Percentiles rank a stretch among this genome's conserved stretches.
Conservation (phyloP, 2,888 invertebrate genomes). For the Polymixis flavicincta region DNA sequence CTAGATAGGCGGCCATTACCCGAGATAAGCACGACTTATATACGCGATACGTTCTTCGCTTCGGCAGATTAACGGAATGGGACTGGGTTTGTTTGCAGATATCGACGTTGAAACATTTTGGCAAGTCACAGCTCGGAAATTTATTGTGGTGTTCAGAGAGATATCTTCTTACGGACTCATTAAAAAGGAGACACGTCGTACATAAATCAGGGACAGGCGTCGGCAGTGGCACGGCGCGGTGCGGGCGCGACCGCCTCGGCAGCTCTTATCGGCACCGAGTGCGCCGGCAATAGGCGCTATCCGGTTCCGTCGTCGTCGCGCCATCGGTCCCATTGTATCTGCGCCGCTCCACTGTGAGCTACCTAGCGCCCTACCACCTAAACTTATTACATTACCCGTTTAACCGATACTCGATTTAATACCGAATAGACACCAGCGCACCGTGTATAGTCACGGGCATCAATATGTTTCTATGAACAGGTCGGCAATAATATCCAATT, state of each 20-base stretch:
- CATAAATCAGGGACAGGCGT: conserved; percentile 88
- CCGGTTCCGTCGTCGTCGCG: conserved; percentile 88
- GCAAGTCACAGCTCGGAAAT: conserved; percentile 86
- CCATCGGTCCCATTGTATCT: conserved; percentile 82
- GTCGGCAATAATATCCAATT: too few species aligned
- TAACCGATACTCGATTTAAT: conserved; percentile 77
- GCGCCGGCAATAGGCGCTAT: conserved; percentile 90
- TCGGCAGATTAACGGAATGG: conserved; percentile 88
- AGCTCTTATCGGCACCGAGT: conserved; percentile 84
- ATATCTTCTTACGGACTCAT: conserved; percentile 91
- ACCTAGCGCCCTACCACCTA: conserved; percentile 76
- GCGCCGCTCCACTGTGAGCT: conserved; percentile 67
- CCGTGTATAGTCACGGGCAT: too few species aligned
- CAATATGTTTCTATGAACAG: too few species aligned
- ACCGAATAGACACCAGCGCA: conserved; percentile 37
- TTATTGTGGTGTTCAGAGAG: conserved; percentile 88
- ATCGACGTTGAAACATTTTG: conserved; percentile 88
- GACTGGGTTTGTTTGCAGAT: conserved; percentile 88
- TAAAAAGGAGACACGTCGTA: conserved; percentile 90
- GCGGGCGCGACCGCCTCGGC: conserved; percentile 75
- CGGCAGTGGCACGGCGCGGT: conserved; percentile 70
- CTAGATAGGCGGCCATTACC: conserved; percentile 90
- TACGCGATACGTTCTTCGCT: conserved; percentile 86
- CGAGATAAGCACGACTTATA: conserved; percentile 89
- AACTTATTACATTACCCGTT: conserved; percentile 85